Base-by-base conservation (phyloP, 2,888 invertebrate genomes). In the Pyrocoelia pectoralis region DNA sequence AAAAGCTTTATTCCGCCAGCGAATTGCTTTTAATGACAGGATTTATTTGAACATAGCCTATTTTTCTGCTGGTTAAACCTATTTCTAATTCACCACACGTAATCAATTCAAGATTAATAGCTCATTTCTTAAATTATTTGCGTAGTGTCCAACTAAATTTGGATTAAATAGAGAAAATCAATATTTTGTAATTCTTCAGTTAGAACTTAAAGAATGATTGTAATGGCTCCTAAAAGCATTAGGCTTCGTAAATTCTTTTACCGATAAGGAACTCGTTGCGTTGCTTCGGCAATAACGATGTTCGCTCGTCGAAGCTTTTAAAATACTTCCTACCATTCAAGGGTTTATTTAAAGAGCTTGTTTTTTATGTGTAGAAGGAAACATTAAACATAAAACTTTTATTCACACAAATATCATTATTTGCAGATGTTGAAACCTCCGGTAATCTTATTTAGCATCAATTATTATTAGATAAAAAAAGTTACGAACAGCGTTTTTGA, bases 151-250 rank as follows among this genome's bases (percentile, higher is more conserved):
- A n/a, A n/a, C n/a, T n/a, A n/a, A n/a, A n/a, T n/a, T n/a, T n/a
- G n/a, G n/a, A n/a, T n/a, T n/a, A n/a, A n/a, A n/a, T n/a, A n/a
- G n/a, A n/a, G n/a, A 24, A 3, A 24, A 24, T 24, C 24, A 6
- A 24, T 24, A 24, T 24, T 5, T 24, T 24, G 24, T 24, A 6
- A 24, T 24, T 51, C 46, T 52, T 33, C 55, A 61, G 43, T 61
- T 61, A 56, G 52, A 56, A 51, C 46, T 43, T 52, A 52, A 52
- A 61, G 50, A 50, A 56, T 62, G 56, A 62, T 53, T 62, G 56
- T 62, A 62, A 62, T 62, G 61, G 61, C 38, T 33, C 29, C 53
- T 62, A 62, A 62, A 62, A 62, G 61, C 61, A 57, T 56, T 56
- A 46, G 56, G 24, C 48, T 51, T 15, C 12, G 10, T 56, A 62